Base-by-base conservation (phyloP, 2,888 invertebrate genomes). In the Horisme vitalbata region DNA sequence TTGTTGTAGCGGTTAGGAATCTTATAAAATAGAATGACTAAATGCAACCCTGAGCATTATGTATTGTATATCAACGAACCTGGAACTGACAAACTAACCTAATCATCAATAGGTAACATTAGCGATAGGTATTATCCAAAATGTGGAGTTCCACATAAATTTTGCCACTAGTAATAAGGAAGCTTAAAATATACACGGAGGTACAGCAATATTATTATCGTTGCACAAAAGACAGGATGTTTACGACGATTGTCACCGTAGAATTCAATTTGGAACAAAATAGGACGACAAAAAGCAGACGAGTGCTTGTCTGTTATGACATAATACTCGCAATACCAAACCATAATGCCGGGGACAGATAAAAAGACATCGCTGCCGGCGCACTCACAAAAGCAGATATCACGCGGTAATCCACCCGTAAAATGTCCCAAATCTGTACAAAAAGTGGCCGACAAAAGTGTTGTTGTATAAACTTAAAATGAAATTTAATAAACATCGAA, bases 381-480 rank as follows among this genome's bases (percentile, higher is more conserved):
- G 63, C 63, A 20, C 59, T 62, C 54, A 80, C 74, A 83, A 79
- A 82, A 77, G 79, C 70, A 75, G 68, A 80, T 79, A 79, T 86
- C 84, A 80, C 76, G 60, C 63, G 70, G 64, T 82, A 86, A 86
- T 86, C 84, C 89, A 82, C 69, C 82, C 88, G 90, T 83, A 86
- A 89, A 90, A 88, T 90, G 90, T 90, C 90, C 85, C 89, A 83
- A 86, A 84, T 75, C 72, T 64, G 56, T 56, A 84, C 78, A 88
- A 88, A 88, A 88, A 84, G 72, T 68, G 59, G 68, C 81, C 85
- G 85, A 86, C 87, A 87, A 87, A 83, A 89, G 88, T 87, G 89
- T 87, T 87, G 87, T 87, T 85, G 85, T 85, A 88, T 82, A 75
- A 85, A 86, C 79, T 78, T 86, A 87, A 89, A 89, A 89, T 89